A percentile compares a stretch with the other conserved stretches of the same genome.
Conservation (phyloP, 2,113 vertebrate genomes). For the Benitochromis conjunctus region DNA sequence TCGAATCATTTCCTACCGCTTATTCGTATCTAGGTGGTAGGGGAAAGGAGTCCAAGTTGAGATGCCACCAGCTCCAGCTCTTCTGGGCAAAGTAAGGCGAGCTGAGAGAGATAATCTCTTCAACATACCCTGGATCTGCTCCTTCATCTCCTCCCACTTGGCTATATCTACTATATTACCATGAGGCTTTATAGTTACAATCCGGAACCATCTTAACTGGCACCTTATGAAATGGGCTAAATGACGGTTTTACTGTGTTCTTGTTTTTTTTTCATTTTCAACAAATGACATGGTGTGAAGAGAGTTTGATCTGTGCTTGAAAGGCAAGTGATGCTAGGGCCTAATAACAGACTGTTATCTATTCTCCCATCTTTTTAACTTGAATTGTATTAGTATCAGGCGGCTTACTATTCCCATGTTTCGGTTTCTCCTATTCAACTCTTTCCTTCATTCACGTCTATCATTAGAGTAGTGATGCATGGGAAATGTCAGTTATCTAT, state of each 20-base stretch:
- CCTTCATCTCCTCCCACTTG: not conserved
- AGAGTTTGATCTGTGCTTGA: not conserved
- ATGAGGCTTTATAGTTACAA: not conserved
- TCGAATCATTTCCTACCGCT: not conserved
- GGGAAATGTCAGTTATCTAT: slow-evolving; percentile 53
- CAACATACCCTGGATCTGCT: not conserved
- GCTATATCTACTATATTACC: not conserved
- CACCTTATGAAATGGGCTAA: not conserved
- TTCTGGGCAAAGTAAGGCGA: not conserved
- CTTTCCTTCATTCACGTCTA: not conserved
- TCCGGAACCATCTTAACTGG: not conserved
- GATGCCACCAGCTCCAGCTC: not conserved
- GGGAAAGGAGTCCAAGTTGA: not conserved
- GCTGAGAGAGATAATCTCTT: not conserved
- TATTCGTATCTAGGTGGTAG: not conserved
- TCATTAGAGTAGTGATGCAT: not conserved
- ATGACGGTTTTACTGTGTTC: not conserved
- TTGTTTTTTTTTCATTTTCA: not conserved
- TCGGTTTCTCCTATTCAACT: not conserved
- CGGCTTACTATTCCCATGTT: not conserved
- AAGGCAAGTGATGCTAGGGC: not conserved
- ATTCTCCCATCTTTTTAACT: not conserved
- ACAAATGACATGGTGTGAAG: not conserved
- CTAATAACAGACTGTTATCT: not conserved
- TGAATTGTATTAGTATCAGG: not conserved